Evolutionary conservation across 1,140 invertebrate species (phyloP).

Genomic region (Neotoxoptera formosana): DNA sequence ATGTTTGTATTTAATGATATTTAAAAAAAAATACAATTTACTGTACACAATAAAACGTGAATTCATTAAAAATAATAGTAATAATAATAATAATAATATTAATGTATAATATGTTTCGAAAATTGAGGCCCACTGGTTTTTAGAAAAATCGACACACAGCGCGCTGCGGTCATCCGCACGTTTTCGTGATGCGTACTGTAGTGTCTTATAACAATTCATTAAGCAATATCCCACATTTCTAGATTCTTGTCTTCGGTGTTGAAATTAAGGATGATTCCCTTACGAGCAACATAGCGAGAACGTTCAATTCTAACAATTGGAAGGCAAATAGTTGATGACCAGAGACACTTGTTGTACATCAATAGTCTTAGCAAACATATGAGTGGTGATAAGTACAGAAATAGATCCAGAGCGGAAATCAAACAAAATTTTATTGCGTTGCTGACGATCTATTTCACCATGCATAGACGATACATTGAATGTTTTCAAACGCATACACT

Average conservation of each 20-base stretch:
- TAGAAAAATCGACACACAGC: no score
- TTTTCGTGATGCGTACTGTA: no score
- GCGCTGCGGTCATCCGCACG: no score
- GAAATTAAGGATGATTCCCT: constrained; percentile 99
- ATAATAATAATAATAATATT: no score
- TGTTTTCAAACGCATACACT: constrained; percentile 91
- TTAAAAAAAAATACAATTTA: no score
- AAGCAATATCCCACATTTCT: constrained; percentile 86
- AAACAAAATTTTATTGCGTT: constrained; percentile 97
- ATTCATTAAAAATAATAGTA: no score
- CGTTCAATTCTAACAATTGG: constrained; percentile 99
- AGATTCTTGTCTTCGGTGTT: constrained; percentile 94
- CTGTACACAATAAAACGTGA: no score
- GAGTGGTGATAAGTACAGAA: constrained; percentile 96
- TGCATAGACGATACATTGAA: constrained; percentile 99
- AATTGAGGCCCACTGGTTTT: no score
- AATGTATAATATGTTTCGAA: no score
- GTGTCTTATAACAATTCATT: constrained; percentile 95
- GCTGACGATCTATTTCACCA: constrained; percentile 98
- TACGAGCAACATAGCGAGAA: constrained; percentile 99
- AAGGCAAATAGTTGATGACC: constrained; percentile 98
- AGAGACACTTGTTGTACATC: constrained; percentile 98
- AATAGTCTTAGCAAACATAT: constrained; percentile 95
- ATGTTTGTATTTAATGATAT: no score
- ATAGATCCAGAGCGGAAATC: constrained; percentile 98